Evolutionary conservation across 2,888 invertebrate species (phyloP), one percentile per base, ranked within the genome.

Genomic region (Aphidius colemani): DNA sequence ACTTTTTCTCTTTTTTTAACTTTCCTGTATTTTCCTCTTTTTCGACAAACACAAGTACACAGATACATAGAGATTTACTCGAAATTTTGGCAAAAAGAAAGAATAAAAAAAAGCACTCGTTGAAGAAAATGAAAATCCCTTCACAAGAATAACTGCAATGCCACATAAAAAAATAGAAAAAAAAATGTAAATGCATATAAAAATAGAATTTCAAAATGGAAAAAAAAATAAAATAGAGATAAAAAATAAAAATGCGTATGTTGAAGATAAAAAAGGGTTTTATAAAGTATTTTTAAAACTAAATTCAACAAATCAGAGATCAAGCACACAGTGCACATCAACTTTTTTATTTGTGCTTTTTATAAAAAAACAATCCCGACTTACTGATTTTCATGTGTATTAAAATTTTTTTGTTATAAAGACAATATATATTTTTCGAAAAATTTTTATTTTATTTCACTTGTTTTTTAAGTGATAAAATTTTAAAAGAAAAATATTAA

Each of bases 71-170:
- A 30, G 30, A 30, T 30, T 30, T 30, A 30, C 56, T 57, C 64
- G 67, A 68, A n/a, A 70, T 68, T 67, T 69, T 62, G 64, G 66
- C 57, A 68, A 68, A 68, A 63, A 63, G 66, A 59, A 60, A 61
- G 46, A 61, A 56, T 2, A 30, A 30, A 30, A 30, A 30, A 30
- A 30, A 30, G 30, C 63, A 51, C 30, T 30, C 30, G 30, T 30
- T 11, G 44, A 44, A 63, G 67, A 67, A 68, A 70, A 69, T 69
- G 69, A 67, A 69, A 68, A 68, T 64, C 65, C 49, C 11, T 46
- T 46, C 39, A 53, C 39, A n/a, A 50, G 44, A 61, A 65, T 59
- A 45, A 58, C 63, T 51, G 50, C 64, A 59, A 10, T 40, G 30
- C 30, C 30, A 30, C 30, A 30, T 4, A 30, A 61, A 46, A 53